These are phyloP conservation scores for Chromoteleia sp. DNA, from an alignment of 2,888 invertebrate species.

Conservation along the genomic window DNA sequence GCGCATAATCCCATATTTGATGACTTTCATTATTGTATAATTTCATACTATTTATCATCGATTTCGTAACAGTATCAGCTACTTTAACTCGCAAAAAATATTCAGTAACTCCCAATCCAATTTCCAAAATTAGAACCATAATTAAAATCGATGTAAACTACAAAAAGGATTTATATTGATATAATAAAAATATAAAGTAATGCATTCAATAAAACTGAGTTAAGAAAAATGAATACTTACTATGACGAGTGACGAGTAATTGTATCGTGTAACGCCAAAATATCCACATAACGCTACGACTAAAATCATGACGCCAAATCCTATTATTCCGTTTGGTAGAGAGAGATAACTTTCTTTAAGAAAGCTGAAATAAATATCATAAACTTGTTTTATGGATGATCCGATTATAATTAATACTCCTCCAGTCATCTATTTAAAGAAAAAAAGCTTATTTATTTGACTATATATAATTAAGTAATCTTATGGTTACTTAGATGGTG, in stretches of 20 bases:
- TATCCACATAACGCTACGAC: neutral
- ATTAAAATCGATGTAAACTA: neutral
- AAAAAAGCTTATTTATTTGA: neutral
- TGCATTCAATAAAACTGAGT: neutral
- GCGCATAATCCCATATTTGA: conserved; percentile 1
- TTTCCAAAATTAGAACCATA: neutral
- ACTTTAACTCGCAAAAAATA: no score
- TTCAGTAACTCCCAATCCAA: no score
- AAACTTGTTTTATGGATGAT: neutral
- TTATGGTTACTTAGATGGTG: no score
- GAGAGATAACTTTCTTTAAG: neutral
- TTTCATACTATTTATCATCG: no score
- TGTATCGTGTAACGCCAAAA: neutral
- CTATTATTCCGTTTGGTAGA: neutral
- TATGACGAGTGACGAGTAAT: neutral
- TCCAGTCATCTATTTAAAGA: neutral
- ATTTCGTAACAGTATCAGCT: no score
- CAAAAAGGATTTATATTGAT: neutral
- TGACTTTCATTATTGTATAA: conserved; percentile 8
- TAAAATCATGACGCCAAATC: neutral
- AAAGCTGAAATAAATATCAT: neutral
- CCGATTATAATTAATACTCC: neutral
- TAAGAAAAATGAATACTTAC: neutral
- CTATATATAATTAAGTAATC: no score
- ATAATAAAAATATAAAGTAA: neutral